Evolutionary conservation across 2,797 vertebrate species (phyloP), one percentile per base, ranked within the genome.

Genomic region (Pangasius djambal): DNA sequence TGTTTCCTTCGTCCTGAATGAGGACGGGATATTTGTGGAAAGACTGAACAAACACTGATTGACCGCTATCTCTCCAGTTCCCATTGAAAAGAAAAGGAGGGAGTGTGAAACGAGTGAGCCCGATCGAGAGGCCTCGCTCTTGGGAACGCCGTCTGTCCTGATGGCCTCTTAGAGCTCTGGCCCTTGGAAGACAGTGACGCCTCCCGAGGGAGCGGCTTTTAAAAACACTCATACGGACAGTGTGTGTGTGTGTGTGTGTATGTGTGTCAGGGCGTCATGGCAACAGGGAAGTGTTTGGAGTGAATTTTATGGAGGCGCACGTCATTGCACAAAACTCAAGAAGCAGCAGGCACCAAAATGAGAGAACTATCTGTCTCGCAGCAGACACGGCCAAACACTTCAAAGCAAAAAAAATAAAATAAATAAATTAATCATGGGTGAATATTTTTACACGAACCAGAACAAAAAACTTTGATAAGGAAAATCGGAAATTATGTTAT

Each of bases 11-110:
- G n/a, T 92, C 94, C 94, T 92, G 93, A 95, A 95, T 94, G 93
- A 91, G 95, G 94, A 95, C 92, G 95, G 96, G 95, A 96, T 96
- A 96, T 97, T 97, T 97, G 96, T 95, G 91, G 95, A 97, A 95
- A 95, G 96, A 95, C 96, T 97, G 96, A 96, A 96, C 96, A 97
- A 97, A 97, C 96, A 97, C 93, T 95, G 96, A 97, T 97, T 96
- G 95, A 95, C 95, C 91, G 92, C 94, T 96, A 96, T 96, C 96
- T 96, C 92, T 94, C 93, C 95, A 94, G 94, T 97, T 97, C 96
- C 96, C 96, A 96, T 96, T 95, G 95, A 93, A 94, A 93, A 93
- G 94, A 92, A 85, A 34, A 85, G 63, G 94, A 93, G 92, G 93
- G 94, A 94, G 92, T 91, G 92, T 91, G 90, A 90, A 83, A 93